Percentiles rank a stretch among this genome's conserved stretches.
Conservation (phyloP, 2,888 invertebrate species). For the Hemicrepidius hirtus region DNA sequence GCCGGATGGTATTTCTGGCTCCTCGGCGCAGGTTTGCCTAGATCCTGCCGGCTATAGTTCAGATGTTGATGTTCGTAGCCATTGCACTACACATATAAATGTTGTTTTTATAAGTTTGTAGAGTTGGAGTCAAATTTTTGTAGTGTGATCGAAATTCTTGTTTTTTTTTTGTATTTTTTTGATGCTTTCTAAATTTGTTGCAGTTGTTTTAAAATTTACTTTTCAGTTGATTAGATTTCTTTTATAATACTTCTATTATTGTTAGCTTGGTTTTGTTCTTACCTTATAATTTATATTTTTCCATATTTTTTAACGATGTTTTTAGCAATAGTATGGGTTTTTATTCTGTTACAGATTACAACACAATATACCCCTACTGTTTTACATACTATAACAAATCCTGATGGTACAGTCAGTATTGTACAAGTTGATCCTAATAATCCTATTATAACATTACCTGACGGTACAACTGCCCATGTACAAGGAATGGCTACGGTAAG, state of each 20-base stretch:
- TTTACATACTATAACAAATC: slow-evolving; percentile 96
- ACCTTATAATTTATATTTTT: slow-evolving; percentile 2
- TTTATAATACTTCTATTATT: slow-evolving; percentile 57
- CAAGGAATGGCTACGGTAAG: slow-evolving; percentile 81
- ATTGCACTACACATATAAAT: slow-evolving; percentile 56
- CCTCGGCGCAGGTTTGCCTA: slow-evolving; percentile 84
- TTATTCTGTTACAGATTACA: slow-evolving; percentile 71
- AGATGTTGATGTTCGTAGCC: slow-evolving; percentile 83
- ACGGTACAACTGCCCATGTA: slow-evolving; percentile 96
- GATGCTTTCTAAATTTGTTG: slow-evolving; percentile 27
- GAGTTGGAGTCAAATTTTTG: slow-evolving; percentile 30
- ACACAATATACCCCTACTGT: slow-evolving; percentile 91
- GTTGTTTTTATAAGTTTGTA: slow-evolving; percentile 56
- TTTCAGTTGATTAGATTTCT: slow-evolving; percentile 53
- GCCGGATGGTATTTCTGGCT: slow-evolving; percentile 71
- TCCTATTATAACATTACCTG: slow-evolving; percentile 95
- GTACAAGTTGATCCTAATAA: slow-evolving; percentile 96
- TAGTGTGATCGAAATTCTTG: slow-evolving; percentile 21
- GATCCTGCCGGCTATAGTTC: slow-evolving; percentile 81
- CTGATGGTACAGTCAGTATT: slow-evolving; percentile 96
- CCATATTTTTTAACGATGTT: no score
- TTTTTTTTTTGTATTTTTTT: slow-evolving; percentile 32
- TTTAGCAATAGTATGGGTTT: neutral
- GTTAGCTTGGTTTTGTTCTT: slow-evolving; percentile 70
- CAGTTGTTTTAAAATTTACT: slow-evolving; percentile 32